phyloP scores from a whole-genome alignment of 2,888 invertebrate species.

The Thyatira batis region DNA sequence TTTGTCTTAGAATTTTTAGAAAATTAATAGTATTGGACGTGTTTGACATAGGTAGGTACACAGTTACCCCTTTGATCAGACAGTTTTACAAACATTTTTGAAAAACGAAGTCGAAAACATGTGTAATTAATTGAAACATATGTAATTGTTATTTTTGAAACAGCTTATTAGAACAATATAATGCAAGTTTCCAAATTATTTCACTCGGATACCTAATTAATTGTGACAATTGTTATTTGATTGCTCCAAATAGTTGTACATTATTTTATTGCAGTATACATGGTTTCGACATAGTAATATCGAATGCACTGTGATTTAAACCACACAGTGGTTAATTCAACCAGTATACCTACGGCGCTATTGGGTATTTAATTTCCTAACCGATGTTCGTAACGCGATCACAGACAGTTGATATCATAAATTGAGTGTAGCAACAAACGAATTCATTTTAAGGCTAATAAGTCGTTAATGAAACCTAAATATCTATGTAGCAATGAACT shows the following conservation, averaged over 20 bases:
- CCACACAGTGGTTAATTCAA: slow-evolving; percentile 61
- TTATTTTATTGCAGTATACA: slow-evolving; percentile 37
- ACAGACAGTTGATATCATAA: slow-evolving; percentile 54
- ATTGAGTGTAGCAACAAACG: slow-evolving; percentile 47
- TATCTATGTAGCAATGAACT: neutral
- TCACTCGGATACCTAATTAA: slow-evolving; percentile 16
- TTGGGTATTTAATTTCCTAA: slow-evolving; percentile 64
- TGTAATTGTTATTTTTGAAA: neutral
- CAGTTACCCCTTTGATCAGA: too few species aligned
- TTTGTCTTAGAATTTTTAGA: too few species aligned
- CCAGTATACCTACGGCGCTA: slow-evolving; percentile 34
- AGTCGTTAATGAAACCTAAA: neutral
- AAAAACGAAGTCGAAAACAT: too few species aligned
- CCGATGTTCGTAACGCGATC: slow-evolving; percentile 63
- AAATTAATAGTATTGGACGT: too few species aligned
- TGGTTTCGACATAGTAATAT: slow-evolving; percentile 64
- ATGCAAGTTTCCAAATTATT: neutral
- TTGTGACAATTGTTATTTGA: slow-evolving; percentile 34
- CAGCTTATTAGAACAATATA: slow-evolving; percentile 1
- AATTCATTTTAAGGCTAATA: slow-evolving; percentile 10
- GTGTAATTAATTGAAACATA: too few species aligned
- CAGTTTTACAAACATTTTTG: too few species aligned
- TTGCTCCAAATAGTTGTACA: slow-evolving; percentile 34
- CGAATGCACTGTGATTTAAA: slow-evolving; percentile 57
- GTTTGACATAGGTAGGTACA: too few species aligned